Conservation (phyloP, 2,797 vertebrate genomes). For the Neomorphus geoffroyi region DNA sequence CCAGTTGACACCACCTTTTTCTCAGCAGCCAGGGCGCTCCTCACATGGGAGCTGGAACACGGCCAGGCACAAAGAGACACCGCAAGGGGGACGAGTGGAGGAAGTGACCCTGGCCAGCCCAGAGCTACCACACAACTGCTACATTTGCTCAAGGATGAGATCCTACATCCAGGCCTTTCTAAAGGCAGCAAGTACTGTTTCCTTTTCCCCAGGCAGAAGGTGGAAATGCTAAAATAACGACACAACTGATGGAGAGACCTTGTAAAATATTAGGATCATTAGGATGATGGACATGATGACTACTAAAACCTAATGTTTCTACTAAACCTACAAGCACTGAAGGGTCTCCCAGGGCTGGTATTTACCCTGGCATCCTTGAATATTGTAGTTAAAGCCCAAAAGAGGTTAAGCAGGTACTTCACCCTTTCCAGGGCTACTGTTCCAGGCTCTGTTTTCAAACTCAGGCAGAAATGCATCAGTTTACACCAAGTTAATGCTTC, state of each 20-base stretch:
- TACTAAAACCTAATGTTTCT: neutral
- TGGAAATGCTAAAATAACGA: neutral
- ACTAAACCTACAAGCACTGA: neutral
- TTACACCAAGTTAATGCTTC: neutral
- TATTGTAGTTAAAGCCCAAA: neutral
- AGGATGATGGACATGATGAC: neutral
- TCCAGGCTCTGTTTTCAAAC: neutral
- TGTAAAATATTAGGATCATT: neutral
- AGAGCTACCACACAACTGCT: neutral
- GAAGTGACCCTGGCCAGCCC: neutral
- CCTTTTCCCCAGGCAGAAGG: neutral
- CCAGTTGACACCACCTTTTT: neutral
- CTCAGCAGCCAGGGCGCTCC: neutral
- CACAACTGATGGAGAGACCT: neutral
- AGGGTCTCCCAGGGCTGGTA: neutral
- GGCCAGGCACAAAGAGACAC: neutral
- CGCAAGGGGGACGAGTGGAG: rapidly evolving
- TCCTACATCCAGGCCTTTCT: neutral
- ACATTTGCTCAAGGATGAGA: rapidly evolving
- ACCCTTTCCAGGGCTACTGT: neutral
- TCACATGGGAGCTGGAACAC: neutral
- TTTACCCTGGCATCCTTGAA: neutral
- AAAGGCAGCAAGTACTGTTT: neutral
- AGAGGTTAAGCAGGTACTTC: neutral
- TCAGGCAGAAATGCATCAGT: neutral